Evolutionary conservation across 2,888 invertebrate genomes (phyloP), one percentile per base, ranked within the genome.

Genomic region (Sthenelais limicola): DNA sequence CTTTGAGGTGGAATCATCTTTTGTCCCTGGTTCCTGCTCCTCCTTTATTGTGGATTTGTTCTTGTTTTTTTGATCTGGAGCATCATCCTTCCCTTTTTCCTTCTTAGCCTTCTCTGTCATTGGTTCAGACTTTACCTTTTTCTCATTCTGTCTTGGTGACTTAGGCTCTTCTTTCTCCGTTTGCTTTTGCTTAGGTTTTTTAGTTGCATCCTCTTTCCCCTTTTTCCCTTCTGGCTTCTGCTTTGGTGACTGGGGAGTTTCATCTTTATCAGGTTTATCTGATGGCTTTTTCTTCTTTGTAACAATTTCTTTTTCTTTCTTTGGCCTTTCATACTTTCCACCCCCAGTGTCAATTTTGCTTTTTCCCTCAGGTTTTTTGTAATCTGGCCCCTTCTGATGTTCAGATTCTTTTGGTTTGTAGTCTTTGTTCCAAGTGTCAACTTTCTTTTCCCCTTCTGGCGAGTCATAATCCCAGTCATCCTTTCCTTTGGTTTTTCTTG

Each of bases 391-490:
- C 9, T 35, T 4, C 26, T 15, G n/a, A 26, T 24, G 5, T 24
- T 62, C 62, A 4, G 38, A 38, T 62, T 62, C 7, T 15, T 21
- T 21, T 1, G 62, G 62, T 4, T 56, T 1, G 56, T 62, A 62
- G 5, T 24, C 62, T 24, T 62, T 62, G 24, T 62, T 62, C 62
- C 62, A 62, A 26, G 62, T 3, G 43, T 62, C 62, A 18, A 62
- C 62, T 38, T 54, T 54, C 24, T 56, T 24, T 18, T 70, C 68
- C 3, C 3, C 33, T 35, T 68, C 68, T 28, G 43, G 48, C 18
- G 49, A 33, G n/a, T 68, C 33, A 33, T 49, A 48, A 15, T 67
- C 48, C 47, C 47, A 67, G 28, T 67, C 28, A 48, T 67, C 68
- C 51, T 52, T 33, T 51, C 21, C 68, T 51, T 7, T 33, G 3